Base-by-base conservation (phyloP, 2,797 vertebrate genomes). In the Megaceryle alcyon region DNA sequence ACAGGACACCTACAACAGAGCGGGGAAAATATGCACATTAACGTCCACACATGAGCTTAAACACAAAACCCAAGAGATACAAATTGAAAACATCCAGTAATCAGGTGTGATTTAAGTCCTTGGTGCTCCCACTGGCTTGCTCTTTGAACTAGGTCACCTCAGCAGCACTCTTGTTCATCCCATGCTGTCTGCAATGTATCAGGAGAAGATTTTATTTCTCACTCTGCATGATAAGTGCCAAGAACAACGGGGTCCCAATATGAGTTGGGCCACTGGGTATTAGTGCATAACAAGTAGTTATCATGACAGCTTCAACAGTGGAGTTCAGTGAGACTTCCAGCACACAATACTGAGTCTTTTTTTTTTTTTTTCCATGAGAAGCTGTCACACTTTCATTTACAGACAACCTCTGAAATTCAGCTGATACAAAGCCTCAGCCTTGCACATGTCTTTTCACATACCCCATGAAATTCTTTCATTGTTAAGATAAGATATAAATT, bases 21-120 rank as follows among this genome's bases (percentile, higher is more conserved):
- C 3, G 1, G 3, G 7, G 46, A 8, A 25, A 72, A 33, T 35
- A 35, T 0, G 2, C 35, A 51, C 1, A 0, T 48, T 49, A 56
- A 76, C 8, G 43, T 44, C 21, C 60, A 63, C 22, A 44, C 12
- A 5, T 2, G 10, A 43, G n/a, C n/a, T 77, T 64, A 68, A 72
- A 66, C 26, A 64, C 44, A 84, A 70, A 77, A 43, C 2, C 7
- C 21, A n/a, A 43, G 48, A 43, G 33, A 54, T 19, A 56, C 13
- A 81, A 60, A 39, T 0, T 44, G 41, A 63, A 92, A 92, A 84
- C 12, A 37, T 7, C 10, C 41, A 26, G 41, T 29, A 69, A 76
- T 39, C 26, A 86, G 73, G 43, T 54, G 35, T 22, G 33, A 23
- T 83, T 15, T 14, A 60, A 77, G 18, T 68, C 54, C 37, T 59